Evolutionary conservation across 1,140 invertebrate genomes (phyloP), one percentile per base, ranked within the genome.

Genomic region (Lepidurus couesii): DNA sequence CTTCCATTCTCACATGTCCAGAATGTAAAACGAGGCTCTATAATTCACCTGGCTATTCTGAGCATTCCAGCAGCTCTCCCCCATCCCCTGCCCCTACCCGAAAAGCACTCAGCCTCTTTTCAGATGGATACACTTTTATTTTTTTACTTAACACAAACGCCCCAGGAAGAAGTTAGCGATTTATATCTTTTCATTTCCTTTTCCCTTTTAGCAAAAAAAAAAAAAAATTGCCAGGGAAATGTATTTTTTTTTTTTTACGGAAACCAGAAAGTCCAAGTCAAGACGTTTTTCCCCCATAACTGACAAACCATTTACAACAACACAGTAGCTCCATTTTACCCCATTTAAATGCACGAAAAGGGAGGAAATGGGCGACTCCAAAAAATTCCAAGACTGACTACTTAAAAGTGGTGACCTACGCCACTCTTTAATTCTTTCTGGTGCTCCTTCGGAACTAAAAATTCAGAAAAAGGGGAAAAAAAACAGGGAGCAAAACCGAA

Each of bases 81-180:
- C 34, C 34, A 0, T 24, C 24, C 4, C 34, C 26, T 2, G 10
- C 8, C 47, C 47, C 47, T 6, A 65, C 53, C 53, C 34, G 34
- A 21, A 65, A 65, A 65, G 53, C 53, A 65, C 53, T 65, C 53
- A 65, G 13, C 53, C 53, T 9, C 53, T 65, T 21, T 65, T 65
- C 53, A 21, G 53, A 65, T 21, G 21, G 53, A 65, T 65, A 7
- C 53, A 65, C 7, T 65, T 21, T 21, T 65, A n/a, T 65, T 65
- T 21, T 65, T 65, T 65, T 65, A 65, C 53, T 65, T 21, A 65
- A 65, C 53, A 21, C 45, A 21, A 11, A 65, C 21, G 21, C 53
- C 53, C 21, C 16, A 65, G 21, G 53, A 65, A 7, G 53, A 65
- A 65, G 53, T 65, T 16, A 7, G 53, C 53, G 21, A n/a, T n/a